These are phyloP conservation scores for Pheosia gnoma DNA, from an alignment of 2,888 invertebrate genomes.

Conservation along the genomic window DNA sequence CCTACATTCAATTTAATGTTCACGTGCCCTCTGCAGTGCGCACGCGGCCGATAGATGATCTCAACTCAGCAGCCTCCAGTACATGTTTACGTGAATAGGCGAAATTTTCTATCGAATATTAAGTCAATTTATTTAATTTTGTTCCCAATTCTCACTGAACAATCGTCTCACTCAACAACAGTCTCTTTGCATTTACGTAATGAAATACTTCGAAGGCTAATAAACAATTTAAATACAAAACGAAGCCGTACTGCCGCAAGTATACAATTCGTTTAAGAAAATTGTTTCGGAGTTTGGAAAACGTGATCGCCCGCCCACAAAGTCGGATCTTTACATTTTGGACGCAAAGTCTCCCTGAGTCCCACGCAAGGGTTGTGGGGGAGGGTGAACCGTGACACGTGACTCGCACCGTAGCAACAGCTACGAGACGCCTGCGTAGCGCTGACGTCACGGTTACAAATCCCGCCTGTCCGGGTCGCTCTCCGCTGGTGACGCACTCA, in stretches of 20 bases:
- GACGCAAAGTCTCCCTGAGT: slow-evolving; percentile 40
- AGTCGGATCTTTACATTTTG: slow-evolving; percentile 46
- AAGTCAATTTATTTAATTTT: slow-evolving; percentile 20
- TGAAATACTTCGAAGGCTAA: slow-evolving; percentile 30
- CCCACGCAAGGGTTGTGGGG: slow-evolving; percentile 45
- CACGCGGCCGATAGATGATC: slow-evolving; percentile 1
- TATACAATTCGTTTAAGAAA: slow-evolving; percentile 39
- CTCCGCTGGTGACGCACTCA: slow-evolving; percentile 45
- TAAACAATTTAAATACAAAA: slow-evolving; percentile 37
- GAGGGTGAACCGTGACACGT: slow-evolving; percentile 48
- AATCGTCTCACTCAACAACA: slow-evolving; percentile 20
- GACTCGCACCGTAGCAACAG: slow-evolving; percentile 50
- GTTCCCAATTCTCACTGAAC: slow-evolving; percentile 15
- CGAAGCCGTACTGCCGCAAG: slow-evolving; percentile 23
- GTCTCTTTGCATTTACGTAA: slow-evolving; percentile 30
- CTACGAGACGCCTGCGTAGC: slow-evolving; percentile 43
- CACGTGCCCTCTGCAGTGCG: slow-evolving; percentile 22
- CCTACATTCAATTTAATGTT: slow-evolving; percentile 24
- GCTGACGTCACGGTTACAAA: slow-evolving; percentile 67
- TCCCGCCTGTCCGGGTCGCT: slow-evolving; percentile 19
- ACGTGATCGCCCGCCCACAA: slow-evolving; percentile 44
- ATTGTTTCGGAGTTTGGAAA: slow-evolving; percentile 44
- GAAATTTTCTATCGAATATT: slow-evolving; percentile 15
- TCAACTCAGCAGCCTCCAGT: background rate
- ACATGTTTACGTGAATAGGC: slow-evolving; percentile 16